phyloP scores from a whole-genome alignment of 2,113 vertebrate species.

The Agapornis roseicollis region DNA sequence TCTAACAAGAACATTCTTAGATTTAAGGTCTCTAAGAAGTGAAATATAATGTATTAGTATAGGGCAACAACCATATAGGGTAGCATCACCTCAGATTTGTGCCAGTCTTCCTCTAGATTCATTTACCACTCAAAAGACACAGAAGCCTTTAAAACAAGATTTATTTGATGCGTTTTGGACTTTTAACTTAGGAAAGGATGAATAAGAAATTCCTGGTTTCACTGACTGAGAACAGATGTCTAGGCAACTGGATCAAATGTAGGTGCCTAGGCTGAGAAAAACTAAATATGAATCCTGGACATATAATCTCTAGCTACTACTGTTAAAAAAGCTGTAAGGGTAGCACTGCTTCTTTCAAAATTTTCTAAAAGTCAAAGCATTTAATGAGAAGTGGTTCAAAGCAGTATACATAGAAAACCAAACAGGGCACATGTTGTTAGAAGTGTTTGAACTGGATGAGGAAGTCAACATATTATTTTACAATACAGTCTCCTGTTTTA shows the following conservation, averaged over 20 bases:
- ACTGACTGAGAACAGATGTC: not conserved
- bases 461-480: not conserved
- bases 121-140: not conserved
- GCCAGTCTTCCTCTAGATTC: not conserved
- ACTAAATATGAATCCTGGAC: not conserved
- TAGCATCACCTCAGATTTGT: not conserved
- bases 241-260: not conserved
- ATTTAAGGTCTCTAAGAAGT: not conserved
- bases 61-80: not conserved
- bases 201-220: not conserved
- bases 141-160: not conserved
- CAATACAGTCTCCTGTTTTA: not conserved
- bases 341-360: not conserved
- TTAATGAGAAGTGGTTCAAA: not conserved
- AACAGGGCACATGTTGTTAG: not conserved
- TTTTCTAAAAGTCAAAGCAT: not conserved
- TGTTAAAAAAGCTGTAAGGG: not conserved
- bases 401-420: not conserved
- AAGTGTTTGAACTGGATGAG: not conserved
- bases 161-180: accelerated
- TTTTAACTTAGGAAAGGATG: not conserved
- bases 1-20: not conserved
- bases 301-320: not conserved
- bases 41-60: not conserved
- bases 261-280: not conserved